phyloP scores from a whole-genome alignment of 2,113 vertebrate genomes.

The Terrapene triunguis region DNA sequence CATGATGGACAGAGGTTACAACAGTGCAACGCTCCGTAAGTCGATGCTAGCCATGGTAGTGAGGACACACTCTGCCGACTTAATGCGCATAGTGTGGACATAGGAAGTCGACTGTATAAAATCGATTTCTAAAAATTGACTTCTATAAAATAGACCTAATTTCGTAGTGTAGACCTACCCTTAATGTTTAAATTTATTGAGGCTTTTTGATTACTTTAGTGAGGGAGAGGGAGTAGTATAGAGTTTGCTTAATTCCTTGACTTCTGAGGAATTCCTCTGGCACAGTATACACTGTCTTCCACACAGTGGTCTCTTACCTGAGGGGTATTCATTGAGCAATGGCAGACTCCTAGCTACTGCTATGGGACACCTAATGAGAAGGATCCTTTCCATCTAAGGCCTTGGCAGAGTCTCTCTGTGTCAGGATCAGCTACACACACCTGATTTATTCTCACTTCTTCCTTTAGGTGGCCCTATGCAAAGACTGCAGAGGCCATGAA shows the following conservation, averaged over 20 bases:
- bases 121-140: too few relatives aligned
- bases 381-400: neutral
- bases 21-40: too few relatives aligned
- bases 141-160: too few relatives aligned
- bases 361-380: neutral
- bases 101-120: too few relatives aligned
- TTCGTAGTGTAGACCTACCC: too few relatives aligned
- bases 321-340: neutral
- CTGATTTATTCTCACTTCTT: neutral
- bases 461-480: constrained; percentile 86
- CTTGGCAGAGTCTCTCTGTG: rapidly evolving
- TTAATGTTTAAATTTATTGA: neutral
- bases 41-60: too few relatives aligned
- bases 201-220: neutral
- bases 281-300: neutral
- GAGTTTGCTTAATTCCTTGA: rapidly evolving
- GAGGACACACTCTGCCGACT: too few relatives aligned
- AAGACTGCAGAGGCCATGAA: constrained; percentile 79
- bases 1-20: too few relatives aligned
- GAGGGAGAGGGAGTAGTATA: neutral
- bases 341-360: neutral
- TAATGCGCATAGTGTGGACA: too few relatives aligned
- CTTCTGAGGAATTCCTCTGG: neutral
- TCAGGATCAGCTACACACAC: rapidly evolving
- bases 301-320: rapidly evolving